Conservation (phyloP, 2,888 invertebrate genomes). For the Muscina levida region DNA sequence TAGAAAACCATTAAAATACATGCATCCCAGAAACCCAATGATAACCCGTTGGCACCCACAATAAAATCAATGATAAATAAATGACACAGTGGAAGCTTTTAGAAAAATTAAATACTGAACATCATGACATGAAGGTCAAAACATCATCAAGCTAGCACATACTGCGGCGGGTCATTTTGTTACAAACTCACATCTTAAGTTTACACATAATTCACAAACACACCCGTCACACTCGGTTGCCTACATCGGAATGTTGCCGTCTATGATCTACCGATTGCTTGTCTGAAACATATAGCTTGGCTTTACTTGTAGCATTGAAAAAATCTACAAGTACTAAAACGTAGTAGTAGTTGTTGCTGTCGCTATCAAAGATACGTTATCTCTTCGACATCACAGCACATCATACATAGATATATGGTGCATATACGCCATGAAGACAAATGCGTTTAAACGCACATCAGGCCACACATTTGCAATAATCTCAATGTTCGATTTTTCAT, state of each 20-base stretch:
- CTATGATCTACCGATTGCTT: conserved; percentile 10
- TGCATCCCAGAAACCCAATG: not conserved
- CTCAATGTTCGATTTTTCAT: conserved; percentile 53
- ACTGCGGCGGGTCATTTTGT: conserved; percentile 46
- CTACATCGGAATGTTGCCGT: not conserved
- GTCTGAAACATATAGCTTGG: conserved; percentile 38
- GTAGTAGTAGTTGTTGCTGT: conserved; percentile 46
- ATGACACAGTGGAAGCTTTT: not conserved
- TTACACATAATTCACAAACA: not conserved
- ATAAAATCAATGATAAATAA: not conserved
- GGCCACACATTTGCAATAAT: conserved; percentile 34
- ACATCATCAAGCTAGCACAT: conserved; percentile 51
- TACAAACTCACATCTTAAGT: not conserved
- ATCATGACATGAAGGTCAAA: conserved; percentile 51
- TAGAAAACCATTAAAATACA: too few relatives aligned
- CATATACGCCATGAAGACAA: not conserved
- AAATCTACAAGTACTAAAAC: conserved; percentile 43
- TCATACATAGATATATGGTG: not conserved
- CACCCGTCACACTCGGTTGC: not conserved
- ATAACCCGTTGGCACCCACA: conserved; percentile 1
- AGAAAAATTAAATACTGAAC: not conserved
- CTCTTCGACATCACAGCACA: conserved; percentile 60
- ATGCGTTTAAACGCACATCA: not conserved
- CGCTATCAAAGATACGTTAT: conserved; percentile 43
- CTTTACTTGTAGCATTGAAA: conserved; percentile 53